Evolutionary conservation across 2,113 vertebrate genomes (phyloP).

Genomic region (Haemorhous mexicanus): DNA sequence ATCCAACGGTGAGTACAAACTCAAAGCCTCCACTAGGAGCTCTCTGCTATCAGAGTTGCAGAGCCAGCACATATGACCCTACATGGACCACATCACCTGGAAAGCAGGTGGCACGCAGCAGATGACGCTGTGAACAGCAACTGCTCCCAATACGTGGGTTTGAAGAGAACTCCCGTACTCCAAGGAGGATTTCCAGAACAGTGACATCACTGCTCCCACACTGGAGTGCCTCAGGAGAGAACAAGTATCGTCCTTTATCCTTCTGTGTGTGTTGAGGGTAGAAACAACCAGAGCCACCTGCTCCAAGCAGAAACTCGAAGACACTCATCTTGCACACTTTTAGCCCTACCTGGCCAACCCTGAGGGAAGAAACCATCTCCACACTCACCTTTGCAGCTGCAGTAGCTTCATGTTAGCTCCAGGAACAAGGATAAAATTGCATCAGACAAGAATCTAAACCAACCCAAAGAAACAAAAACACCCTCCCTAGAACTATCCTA

Average conservation of each 20-base stretch:
- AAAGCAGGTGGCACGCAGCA: not conserved
- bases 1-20: fast-evolving
- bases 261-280: fast-evolving
- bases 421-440: not conserved
- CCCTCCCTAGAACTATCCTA: fast-evolving
- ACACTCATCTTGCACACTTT: fast-evolving
- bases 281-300: not conserved
- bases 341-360: not conserved
- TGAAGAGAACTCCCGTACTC: not conserved
- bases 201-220: not conserved
- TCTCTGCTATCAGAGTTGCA: fast-evolving
- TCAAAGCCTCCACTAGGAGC: not conserved
- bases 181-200: fast-evolving
- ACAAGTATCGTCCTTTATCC: not conserved
- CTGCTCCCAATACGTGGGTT: fast-evolving
- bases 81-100: fast-evolving
- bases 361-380: not conserved
- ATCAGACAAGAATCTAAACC: not conserved
- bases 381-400: not conserved
- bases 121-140: fast-evolving
- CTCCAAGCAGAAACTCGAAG: not conserved
- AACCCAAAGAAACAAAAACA: not conserved
- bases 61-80: fast-evolving
- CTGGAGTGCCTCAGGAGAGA: not conserved
- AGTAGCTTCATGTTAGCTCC: not conserved